phyloP scores from a whole-genome alignment of 1,140 invertebrate species.

The Batillaria attramentaria region DNA sequence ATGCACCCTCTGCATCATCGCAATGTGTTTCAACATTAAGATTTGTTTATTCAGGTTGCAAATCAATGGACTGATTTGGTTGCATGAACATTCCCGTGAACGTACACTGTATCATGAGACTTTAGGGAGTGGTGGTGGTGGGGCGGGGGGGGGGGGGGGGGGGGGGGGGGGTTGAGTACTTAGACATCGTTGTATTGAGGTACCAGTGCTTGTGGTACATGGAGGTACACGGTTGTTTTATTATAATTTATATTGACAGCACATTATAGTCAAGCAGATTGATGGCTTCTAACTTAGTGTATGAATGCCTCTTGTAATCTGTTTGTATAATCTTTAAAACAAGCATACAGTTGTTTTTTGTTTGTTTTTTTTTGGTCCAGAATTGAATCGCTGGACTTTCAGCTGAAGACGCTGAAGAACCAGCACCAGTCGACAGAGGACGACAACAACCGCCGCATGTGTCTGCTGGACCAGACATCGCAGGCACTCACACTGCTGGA shows the following conservation, averaged over 20 bases:
- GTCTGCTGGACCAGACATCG: constrained; percentile 60
- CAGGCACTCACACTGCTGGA: constrained; percentile 58
- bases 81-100: no score
- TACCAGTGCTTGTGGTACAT: no score
- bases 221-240: no score
- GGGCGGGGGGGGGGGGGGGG: no score
- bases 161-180: no score
- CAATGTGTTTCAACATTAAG: neutral
- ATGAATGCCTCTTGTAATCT: neutral
- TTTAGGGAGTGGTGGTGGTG: no score
- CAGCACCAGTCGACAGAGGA: constrained; percentile 59
- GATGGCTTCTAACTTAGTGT: neutral
- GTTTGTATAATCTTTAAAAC: neutral
- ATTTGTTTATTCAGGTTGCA: no score
- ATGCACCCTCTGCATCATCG: neutral
- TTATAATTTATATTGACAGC: no score
- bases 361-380: constrained; percentile 41
- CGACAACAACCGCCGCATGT: constrained; percentile 57
- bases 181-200: no score
- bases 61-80: no score
- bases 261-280: neutral
- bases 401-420: constrained; percentile 59
- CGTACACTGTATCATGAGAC: no score
- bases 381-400: constrained; percentile 60
- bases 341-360: neutral